Conservation (phyloP, 2,797 vertebrate genomes). For the Xenops minutus region DNA sequence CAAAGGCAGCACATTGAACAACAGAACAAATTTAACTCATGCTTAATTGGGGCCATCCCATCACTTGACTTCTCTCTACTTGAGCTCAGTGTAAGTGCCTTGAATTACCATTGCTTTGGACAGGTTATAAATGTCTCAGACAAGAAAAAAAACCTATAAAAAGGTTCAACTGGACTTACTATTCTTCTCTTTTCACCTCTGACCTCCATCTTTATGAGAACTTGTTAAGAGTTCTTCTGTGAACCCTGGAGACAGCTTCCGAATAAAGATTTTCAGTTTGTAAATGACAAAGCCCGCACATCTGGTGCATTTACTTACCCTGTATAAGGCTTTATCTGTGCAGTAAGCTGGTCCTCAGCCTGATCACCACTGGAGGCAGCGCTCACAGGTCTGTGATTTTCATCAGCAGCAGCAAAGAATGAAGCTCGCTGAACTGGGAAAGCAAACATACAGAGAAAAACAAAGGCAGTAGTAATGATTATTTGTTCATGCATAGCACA, state of each 20-base stretch:
- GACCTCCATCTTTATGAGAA: background rate
- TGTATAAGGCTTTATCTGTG: slow-evolving; percentile 83
- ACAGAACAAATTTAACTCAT: background rate
- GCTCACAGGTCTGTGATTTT: slow-evolving; percentile 82
- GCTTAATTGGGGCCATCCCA: background rate
- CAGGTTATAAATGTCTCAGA: background rate
- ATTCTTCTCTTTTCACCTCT: background rate
- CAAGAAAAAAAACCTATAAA: background rate
- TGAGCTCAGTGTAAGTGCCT: background rate
- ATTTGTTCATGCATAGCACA: background rate
- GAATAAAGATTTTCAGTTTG: background rate
- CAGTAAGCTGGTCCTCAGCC: slow-evolving; percentile 85
- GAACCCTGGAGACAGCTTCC: background rate
- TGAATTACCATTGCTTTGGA: background rate
- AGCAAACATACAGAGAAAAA: background rate
- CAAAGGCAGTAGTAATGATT: background rate
- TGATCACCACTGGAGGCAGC: slow-evolving; percentile 84
- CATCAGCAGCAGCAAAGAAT: slow-evolving; percentile 88
- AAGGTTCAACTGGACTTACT: background rate
- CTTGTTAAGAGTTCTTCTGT: background rate
- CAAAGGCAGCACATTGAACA: background rate
- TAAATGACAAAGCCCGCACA: background rate
- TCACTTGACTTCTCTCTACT: background rate
- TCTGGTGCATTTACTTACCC: slow-evolving; percentile 74
- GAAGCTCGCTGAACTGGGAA: slow-evolving; percentile 90